A percentile compares a stretch with the other conserved stretches of the same genome.
Conservation (phyloP, 2,888 invertebrate genomes). For the Lasioglossum zephyrum region DNA sequence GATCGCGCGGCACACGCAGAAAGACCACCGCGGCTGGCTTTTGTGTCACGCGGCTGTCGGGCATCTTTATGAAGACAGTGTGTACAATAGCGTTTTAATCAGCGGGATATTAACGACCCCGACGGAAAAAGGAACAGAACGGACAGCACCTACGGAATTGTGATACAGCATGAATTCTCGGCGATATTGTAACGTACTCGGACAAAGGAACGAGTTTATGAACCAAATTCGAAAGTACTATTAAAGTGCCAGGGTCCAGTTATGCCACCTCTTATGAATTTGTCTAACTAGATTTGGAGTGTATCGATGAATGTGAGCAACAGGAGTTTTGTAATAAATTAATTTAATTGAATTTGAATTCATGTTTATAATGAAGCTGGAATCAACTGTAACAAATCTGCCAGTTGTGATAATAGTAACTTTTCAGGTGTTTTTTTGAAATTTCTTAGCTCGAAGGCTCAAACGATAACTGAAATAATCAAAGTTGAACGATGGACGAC, state of each 20-base stretch:
- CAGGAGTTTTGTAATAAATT: too few species aligned
- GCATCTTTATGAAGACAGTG: conserved; percentile 30
- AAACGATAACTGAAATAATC: background rate
- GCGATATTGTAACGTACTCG: background rate
- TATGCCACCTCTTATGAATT: too few species aligned
- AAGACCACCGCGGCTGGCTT: conserved; percentile 46
- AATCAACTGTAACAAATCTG: background rate
- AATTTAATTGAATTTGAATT: background rate
- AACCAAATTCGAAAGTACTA: background rate
- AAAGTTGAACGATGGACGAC: background rate
- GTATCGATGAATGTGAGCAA: too few species aligned
- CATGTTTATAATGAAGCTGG: too few species aligned
- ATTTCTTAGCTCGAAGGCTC: background rate
- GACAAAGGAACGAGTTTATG: background rate
- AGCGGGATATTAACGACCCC: conserved; percentile 30
- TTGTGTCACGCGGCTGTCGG: conserved; percentile 40
- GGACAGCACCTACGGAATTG: background rate
- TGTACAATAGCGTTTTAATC: conserved; percentile 51
- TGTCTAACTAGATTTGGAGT: too few species aligned
- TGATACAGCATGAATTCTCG: background rate
- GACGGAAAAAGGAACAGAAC: background rate
- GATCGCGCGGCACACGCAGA: conserved; percentile 48
- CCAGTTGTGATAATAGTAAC: background rate
- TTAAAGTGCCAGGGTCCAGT: background rate
- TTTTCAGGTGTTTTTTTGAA: background rate